phyloP scores from a whole-genome alignment of 2,113 vertebrate genomes.

The Bujurquina vittata region DNA sequence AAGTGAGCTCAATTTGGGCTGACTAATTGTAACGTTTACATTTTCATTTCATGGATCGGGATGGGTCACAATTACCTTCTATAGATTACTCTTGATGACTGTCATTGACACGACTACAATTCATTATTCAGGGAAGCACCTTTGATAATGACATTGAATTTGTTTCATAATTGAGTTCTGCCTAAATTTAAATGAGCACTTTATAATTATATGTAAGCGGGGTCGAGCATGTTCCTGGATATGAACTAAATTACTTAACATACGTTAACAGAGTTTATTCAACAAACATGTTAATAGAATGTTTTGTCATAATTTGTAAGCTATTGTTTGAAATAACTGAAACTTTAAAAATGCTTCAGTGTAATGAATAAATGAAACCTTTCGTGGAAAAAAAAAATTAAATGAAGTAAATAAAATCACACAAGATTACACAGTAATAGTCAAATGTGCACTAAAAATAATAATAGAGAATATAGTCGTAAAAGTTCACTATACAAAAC shows the following conservation, averaged over 20 bases:
- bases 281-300: neutral
- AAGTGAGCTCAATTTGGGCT: neutral
- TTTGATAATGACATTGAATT: slow-evolving; percentile 9
- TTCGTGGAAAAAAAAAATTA: accelerated
- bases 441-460: too few relatives aligned
- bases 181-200: neutral
- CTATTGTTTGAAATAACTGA: neutral
- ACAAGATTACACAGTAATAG: too few relatives aligned
- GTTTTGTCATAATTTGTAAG: neutral
- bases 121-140: slow-evolving; percentile 1
- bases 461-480: too few relatives aligned
- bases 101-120: neutral
- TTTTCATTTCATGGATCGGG: neutral
- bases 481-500: neutral
- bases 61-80: neutral
- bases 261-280: neutral
- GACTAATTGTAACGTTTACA: neutral
- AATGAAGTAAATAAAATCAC: neutral
- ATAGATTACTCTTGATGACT: neutral
- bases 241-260: neutral
- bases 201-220: neutral
- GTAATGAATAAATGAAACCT: neutral
- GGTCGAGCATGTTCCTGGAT: neutral
- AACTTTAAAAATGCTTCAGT: neutral
- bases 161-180: neutral